Evolutionary conservation across 2,888 invertebrate genomes (phyloP).

Genomic region (Xestia sexstrigata): DNA sequence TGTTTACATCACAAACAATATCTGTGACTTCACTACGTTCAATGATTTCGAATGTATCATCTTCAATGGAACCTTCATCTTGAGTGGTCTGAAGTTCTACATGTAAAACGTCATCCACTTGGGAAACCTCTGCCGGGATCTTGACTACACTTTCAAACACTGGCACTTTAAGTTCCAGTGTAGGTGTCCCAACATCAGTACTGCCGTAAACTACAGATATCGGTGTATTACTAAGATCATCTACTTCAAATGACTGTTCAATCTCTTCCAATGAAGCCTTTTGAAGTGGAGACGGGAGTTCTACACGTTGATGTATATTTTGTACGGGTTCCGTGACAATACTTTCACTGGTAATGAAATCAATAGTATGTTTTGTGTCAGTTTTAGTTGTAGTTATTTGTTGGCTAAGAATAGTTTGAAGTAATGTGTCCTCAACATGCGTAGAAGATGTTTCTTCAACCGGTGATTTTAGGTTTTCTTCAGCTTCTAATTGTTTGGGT

Average conservation of each 20-base stretch:
- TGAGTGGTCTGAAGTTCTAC: conserved; percentile 4
- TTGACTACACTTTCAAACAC: conserved; percentile 31
- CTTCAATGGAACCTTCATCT: conserved; percentile 46
- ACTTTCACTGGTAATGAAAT: conserved; percentile 62
- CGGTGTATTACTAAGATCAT: conserved; percentile 76
- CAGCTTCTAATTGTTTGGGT: not conserved
- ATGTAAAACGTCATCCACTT: conserved; percentile 7
- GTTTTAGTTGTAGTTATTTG: conserved; percentile 43
- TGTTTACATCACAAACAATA: conserved; percentile 10
- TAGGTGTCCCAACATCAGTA: conserved; percentile 55
- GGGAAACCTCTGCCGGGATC: not conserved
- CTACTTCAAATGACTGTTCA: conserved; percentile 75
- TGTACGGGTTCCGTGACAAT: conserved; percentile 9
- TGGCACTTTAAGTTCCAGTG: conserved; percentile 41
- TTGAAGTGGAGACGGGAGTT: conserved; percentile 24
- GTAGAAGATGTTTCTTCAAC: conserved; percentile 14
- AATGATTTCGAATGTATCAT: conserved; percentile 68
- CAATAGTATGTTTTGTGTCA: conserved; percentile 47
- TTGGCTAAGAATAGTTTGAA: conserved; percentile 12
- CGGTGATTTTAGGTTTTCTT: conserved; percentile 23
- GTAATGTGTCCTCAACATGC: conserved; percentile 34
- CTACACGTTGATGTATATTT: conserved; percentile 18
- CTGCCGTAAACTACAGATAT: conserved; percentile 72
- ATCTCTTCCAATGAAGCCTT: conserved; percentile 61
- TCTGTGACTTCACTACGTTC: conserved; percentile 60